A percentile compares a stretch with the other conserved stretches of the same genome.
phyloP scores from a whole-genome alignment of 2,888 invertebrate genomes.

The Bunonema sp. region DNA sequence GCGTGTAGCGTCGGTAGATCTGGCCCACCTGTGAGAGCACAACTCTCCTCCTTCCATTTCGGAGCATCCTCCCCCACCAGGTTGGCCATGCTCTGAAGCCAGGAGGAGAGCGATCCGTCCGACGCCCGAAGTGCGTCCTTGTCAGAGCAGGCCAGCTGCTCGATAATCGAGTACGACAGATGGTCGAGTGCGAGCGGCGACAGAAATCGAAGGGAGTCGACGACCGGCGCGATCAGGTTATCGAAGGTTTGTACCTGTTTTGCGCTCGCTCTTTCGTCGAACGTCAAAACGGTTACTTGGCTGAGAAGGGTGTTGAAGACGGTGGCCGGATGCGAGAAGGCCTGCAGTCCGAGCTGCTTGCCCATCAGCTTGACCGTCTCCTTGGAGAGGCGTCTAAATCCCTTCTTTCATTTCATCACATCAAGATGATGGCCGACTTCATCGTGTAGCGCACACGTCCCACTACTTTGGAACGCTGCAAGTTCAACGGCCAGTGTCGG shows the following conservation, averaged over 20 bases:
- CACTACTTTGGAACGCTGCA: conserved; percentile 68
- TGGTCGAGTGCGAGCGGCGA: conserved; percentile 88
- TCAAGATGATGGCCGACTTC: conserved; percentile 57
- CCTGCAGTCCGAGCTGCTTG: conserved; percentile 81
- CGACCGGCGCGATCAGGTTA: conserved; percentile 83
- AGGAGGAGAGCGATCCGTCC: conserved; percentile 68
- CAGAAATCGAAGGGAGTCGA: conserved; percentile 87
- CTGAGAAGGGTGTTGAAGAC: conserved; percentile 76
- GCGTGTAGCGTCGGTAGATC: conserved; percentile 75
- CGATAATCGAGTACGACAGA: conserved; percentile 70
- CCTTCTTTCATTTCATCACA: conserved; percentile 2
- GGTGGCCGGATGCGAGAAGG: conserved; percentile 83
- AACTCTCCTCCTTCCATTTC: no score
- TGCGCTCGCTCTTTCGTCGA: not conserved
- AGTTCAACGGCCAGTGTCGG: conserved; percentile 67
- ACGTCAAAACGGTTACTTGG: conserved; percentile 11
- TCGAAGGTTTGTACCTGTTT: conserved; percentile 69
- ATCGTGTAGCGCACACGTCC: conserved; percentile 85
- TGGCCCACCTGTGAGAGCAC: no score
- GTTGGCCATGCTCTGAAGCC: conserved; percentile 61
- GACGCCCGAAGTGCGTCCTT: conserved; percentile 65
- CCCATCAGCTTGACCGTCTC: conserved; percentile 95
- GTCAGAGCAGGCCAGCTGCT: conserved; percentile 65
- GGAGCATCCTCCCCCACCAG: conserved; percentile 79
- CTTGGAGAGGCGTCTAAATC: conserved; percentile 59